phyloP scores from a whole-genome alignment of 2,888 invertebrate genomes.

The Eupithecia pulchellata region DNA sequence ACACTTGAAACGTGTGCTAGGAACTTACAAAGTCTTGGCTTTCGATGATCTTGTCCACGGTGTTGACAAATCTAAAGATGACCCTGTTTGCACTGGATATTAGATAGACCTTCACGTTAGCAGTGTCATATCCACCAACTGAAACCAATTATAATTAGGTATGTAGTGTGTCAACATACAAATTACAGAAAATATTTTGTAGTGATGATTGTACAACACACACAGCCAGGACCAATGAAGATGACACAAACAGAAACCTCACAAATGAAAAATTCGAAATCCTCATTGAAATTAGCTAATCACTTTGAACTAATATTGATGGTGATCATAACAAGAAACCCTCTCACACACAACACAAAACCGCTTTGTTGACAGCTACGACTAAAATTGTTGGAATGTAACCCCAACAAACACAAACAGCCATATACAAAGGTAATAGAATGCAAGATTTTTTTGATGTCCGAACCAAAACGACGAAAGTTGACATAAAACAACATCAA shows the following conservation, averaged over 20 bases:
- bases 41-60: conserved; percentile 67
- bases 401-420: background rate
- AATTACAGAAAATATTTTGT: background rate
- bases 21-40: conserved; percentile 79
- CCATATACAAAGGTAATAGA: background rate
- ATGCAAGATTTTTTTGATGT: background rate
- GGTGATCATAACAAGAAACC: too few species aligned
- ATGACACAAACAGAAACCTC: background rate
- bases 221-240: background rate
- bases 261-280: background rate
- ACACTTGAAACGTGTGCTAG: background rate
- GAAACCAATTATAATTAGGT: conserved; percentile 17
- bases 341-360: too few species aligned
- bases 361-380: background rate
- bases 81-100: conserved; percentile 85
- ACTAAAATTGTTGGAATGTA: background rate
- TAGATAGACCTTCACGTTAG: conserved; percentile 84
- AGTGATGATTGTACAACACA: background rate
- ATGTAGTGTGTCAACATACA: background rate
- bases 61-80: conserved; percentile 84
- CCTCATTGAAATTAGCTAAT: too few species aligned
- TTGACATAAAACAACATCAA: background rate
- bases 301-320: too few species aligned
- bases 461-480: background rate
- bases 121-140: conserved; percentile 71